These are phyloP conservation scores for Sebastes paucispinis DNA, from an alignment of 2,797 vertebrate species.

Conservation along the genomic window DNA sequence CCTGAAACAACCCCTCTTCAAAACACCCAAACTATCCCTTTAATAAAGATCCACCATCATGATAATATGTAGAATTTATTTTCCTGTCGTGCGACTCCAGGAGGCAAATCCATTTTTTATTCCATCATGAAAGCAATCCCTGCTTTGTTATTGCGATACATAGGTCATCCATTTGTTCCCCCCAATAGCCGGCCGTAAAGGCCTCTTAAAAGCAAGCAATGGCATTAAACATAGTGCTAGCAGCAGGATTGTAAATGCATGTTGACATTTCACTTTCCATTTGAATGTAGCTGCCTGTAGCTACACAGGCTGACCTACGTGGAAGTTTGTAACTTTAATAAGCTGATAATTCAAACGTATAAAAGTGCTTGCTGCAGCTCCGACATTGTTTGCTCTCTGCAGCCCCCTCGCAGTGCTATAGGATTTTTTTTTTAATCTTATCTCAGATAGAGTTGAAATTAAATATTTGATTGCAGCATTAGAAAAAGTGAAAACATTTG, in stretches of 20 bases:
- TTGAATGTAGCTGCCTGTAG: conserved; percentile 73
- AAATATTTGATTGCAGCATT: conserved; percentile 35
- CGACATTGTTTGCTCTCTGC: conserved; percentile 37
- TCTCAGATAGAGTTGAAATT: conserved; percentile 9
- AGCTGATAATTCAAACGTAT: conserved; percentile 83
- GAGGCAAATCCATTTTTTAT: conserved; percentile 30
- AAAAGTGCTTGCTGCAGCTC: conserved; percentile 60
- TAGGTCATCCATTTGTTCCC: conserved; percentile 50
- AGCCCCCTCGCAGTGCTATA: neutral
- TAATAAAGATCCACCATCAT: neutral
- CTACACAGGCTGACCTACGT: conserved; percentile 63
- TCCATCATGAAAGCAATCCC: conserved; percentile 37
- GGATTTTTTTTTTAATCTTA: neutral
- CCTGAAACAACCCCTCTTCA: no score
- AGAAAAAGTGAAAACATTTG: neutral
- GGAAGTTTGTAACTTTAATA: conserved; percentile 81
- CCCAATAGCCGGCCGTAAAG: conserved; percentile 36
- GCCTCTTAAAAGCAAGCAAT: conserved; percentile 55
- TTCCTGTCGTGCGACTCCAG: neutral
- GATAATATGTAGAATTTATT: neutral
- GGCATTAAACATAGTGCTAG: conserved; percentile 66
- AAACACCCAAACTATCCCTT: neutral
- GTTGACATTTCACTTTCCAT: conserved; percentile 81
- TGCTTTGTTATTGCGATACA: conserved; percentile 44
- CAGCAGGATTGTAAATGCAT: conserved; percentile 78